phyloP scores from a whole-genome alignment of 2,113 vertebrate genomes.

The Notarius lentiginosus region DNA sequence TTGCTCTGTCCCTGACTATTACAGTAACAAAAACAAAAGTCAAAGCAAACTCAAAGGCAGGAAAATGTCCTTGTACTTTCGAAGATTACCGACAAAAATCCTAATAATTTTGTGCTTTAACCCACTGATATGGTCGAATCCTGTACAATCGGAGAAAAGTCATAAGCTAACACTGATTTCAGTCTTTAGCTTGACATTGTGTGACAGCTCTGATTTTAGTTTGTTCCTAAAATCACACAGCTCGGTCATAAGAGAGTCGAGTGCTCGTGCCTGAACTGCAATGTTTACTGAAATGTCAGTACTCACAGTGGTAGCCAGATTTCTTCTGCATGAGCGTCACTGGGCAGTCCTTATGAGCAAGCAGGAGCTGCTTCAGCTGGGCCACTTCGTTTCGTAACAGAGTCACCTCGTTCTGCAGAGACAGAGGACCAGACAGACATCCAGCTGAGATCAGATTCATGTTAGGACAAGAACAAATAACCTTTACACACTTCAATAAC shows the following conservation, averaged over 20 bases:
- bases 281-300: conserved; percentile 79
- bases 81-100: neutral
- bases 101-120: neutral
- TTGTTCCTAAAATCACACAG: neutral
- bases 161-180: neutral
- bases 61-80: neutral
- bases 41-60: neutral
- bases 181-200: neutral
- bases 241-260: neutral
- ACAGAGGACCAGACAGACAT: conserved; percentile 65
- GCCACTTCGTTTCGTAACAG: conserved; percentile 99
- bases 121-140: neutral
- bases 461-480: neutral
- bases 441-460: neutral
- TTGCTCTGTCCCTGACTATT: neutral
- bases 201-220: neutral
- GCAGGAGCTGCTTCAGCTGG: conserved; percentile 99
- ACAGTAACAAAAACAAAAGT: neutral
- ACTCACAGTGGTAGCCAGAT: conserved; percentile 99
- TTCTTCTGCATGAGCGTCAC: conserved; percentile 99
- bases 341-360: conserved; percentile 99
- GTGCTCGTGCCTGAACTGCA: conserved; percentile 40
- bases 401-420: conserved; percentile 92
- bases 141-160: neutral
- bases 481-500: neutral